phyloP scores from a whole-genome alignment of 1,140 invertebrate species.

The Zaprionus taronus region DNA sequence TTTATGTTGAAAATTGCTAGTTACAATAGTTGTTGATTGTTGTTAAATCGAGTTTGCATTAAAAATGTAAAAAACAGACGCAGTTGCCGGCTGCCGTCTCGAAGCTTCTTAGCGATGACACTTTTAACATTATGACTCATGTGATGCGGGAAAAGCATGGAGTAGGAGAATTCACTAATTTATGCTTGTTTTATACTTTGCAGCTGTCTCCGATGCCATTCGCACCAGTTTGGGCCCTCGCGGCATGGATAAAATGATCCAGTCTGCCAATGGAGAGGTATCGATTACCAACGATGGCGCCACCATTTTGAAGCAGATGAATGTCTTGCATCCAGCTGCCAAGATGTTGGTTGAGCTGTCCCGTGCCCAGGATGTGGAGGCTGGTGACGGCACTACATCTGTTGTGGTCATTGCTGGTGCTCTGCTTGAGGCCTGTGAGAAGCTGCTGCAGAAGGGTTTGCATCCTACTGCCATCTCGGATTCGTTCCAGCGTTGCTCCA shows the following conservation, averaged over 20 bases:
- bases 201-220: constrained; percentile 99
- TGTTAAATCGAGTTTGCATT: neutral
- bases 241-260: constrained; percentile 99
- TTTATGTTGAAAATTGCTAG: constrained; percentile 21
- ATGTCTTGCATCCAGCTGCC: constrained; percentile 98
- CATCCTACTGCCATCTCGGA: constrained; percentile 99
- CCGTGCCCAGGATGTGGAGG: constrained; percentile 99
- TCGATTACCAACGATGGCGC: constrained; percentile 99
- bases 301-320: constrained; percentile 99
- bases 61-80: constrained; percentile 43
- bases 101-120: constrained; percentile 73
- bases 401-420: constrained; percentile 98
- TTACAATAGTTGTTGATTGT: neutral
- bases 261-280: constrained; percentile 98
- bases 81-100: constrained; percentile 75
- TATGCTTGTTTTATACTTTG: constrained; percentile 79
- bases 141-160: constrained; percentile 54
- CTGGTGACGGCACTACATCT: constrained; percentile 99
- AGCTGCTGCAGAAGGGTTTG: constrained; percentile 96
- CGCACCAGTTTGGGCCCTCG: constrained; percentile 98
- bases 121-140: constrained; percentile 68
- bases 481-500: constrained; percentile 96
- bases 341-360: constrained; percentile 99
- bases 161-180: constrained; percentile 14
- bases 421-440: constrained; percentile 96